phyloP scores from a whole-genome alignment of 2,113 vertebrate genomes.

The Ophiodon elongatus region DNA sequence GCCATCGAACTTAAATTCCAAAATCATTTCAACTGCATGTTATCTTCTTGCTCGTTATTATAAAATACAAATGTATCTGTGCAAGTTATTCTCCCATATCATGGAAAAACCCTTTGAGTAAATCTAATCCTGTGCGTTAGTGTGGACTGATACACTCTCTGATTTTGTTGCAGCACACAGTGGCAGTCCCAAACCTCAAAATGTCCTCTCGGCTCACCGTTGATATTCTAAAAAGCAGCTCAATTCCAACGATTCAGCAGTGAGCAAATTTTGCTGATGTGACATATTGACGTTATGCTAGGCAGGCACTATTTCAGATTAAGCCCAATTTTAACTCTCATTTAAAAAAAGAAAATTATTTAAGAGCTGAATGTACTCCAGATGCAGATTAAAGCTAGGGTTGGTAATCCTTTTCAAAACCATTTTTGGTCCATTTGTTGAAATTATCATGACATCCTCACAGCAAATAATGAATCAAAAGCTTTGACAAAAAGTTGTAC shows the following conservation, averaged over 20 bases:
- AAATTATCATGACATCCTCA: background rate
- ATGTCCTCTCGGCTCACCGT: background rate
- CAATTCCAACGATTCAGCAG: background rate
- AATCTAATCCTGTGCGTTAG: background rate
- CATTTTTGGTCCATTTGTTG: background rate
- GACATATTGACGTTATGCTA: background rate
- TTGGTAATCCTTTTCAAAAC: background rate
- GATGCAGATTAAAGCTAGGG: background rate
- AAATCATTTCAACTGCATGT: background rate
- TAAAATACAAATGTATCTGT: background rate
- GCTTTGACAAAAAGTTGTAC: background rate
- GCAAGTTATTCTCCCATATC: background rate
- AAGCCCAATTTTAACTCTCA: background rate
- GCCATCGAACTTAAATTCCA: background rate
- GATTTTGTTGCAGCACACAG: conserved; percentile 11
- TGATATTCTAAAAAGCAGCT: too few species aligned
- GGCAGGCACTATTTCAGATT: background rate
- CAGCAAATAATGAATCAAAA: background rate
- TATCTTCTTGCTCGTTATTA: conserved; percentile 1
- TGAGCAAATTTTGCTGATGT: background rate
- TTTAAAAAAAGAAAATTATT: background rate
- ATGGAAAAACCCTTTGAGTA: background rate
- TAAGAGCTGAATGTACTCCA: background rate
- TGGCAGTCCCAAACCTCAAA: background rate
- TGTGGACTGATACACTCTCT: background rate